Conservation (phyloP, 2,797 vertebrate genomes). For the Artibeus jamaicensis region DNA sequence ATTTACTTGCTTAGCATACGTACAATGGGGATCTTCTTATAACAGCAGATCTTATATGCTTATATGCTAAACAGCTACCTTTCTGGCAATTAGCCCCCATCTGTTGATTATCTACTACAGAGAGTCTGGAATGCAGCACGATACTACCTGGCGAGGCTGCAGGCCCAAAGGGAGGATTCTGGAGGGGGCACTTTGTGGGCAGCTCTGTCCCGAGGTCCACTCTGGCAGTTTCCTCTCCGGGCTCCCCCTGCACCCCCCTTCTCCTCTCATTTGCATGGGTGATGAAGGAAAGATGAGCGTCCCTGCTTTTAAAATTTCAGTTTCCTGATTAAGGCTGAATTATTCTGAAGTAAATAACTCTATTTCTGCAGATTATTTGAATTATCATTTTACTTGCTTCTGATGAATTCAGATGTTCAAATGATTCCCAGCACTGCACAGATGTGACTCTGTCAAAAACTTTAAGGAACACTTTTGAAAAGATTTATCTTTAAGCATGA, state of each 20-base stretch:
- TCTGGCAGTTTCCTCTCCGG: neutral
- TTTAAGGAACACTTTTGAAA: neutral
- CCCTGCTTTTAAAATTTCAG: neutral
- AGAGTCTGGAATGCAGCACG: neutral
- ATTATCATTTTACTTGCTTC: constrained; percentile 8
- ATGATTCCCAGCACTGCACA: neutral
- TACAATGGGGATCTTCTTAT: neutral
- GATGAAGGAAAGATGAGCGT: neutral
- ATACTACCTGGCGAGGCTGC: no score
- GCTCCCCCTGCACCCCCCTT: neutral
- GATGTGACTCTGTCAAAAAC: constrained; percentile 20
- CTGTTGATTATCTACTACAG: neutral
- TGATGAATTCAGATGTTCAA: neutral
- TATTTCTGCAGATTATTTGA: neutral
- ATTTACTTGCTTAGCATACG: neutral
- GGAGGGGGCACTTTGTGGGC: neutral
- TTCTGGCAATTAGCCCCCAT: neutral
- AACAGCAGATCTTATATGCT: neutral
- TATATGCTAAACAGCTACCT: neutral
- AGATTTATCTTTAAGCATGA: neutral
- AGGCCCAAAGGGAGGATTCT: neutral
- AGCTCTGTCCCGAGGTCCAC: neutral
- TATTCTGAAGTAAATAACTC: constrained; percentile 24
- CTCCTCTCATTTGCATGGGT: neutral
- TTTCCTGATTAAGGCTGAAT: neutral